phyloP scores from a whole-genome alignment of 2,797 vertebrate genomes.

The Luscinia luscinia region DNA sequence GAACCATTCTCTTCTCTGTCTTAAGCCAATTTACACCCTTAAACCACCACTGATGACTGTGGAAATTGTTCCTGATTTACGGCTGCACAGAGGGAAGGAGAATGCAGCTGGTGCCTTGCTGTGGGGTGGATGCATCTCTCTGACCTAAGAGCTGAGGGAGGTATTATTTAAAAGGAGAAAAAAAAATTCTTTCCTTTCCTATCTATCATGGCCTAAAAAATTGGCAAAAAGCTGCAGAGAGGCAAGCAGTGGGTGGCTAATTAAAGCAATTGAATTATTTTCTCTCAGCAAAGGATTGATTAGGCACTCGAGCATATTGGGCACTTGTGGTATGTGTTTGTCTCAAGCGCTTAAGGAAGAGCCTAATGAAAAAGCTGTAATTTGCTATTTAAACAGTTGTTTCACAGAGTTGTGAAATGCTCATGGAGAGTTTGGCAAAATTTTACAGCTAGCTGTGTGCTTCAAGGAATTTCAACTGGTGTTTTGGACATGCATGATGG shows the following conservation, averaged over 20 bases:
- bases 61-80: background rate
- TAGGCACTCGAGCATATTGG: conserved; percentile 58
- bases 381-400: conserved; percentile 58
- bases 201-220: conserved; percentile 36
- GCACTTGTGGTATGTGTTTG: conserved; percentile 53
- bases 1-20: background rate
- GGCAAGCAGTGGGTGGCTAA: conserved; percentile 67
- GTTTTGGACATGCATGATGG: background rate
- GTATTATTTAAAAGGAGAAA: background rate
- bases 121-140: background rate
- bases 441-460: background rate
- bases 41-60: background rate
- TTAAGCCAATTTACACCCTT: background rate
- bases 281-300: conserved; percentile 72
- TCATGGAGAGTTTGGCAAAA: background rate
- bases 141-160: background rate
- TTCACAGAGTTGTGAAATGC: conserved; percentile 38
- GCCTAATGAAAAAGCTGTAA: conserved; percentile 63
- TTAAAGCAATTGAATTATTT: conserved; percentile 76
- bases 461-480: background rate
- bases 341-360: conserved; percentile 53
- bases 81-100: background rate
- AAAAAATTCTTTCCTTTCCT: background rate
- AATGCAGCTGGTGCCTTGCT: background rate
- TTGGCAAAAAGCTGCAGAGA: conserved; percentile 38